Conservation (phyloP, 2,113 vertebrate species). For the Baryphthengus martii region DNA sequence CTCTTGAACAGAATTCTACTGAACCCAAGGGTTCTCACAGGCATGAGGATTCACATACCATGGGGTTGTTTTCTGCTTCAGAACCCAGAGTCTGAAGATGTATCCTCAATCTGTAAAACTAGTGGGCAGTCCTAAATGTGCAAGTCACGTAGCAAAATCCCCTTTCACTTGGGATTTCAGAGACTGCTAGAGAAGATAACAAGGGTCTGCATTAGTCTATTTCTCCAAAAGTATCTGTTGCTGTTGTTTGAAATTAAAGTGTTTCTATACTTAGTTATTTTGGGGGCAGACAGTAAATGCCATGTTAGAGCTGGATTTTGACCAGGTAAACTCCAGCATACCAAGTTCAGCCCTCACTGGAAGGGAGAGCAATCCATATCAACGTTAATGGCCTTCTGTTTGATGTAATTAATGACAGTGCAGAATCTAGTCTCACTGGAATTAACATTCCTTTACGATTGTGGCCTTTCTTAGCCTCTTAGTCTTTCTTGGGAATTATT, state of each 20-base stretch:
- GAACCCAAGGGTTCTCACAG: not conserved
- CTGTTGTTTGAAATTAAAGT: not conserved
- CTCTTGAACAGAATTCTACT: not conserved
- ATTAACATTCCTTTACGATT: not conserved
- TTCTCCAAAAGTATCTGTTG: not conserved
- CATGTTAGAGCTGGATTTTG: not conserved
- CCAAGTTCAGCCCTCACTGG: not conserved
- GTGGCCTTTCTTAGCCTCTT: not conserved
- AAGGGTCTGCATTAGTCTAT: not conserved
- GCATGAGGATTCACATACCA: not conserved
- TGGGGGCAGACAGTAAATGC: not conserved
- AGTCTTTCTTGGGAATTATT: not conserved
- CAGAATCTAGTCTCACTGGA: not conserved
- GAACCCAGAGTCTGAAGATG: not conserved
- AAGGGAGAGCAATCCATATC: not conserved
- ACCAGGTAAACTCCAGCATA: not conserved
- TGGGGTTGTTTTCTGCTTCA: not conserved
- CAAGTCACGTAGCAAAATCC: not conserved
- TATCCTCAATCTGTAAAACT: not conserved
- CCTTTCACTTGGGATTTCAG: not conserved
- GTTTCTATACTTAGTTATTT: not conserved
- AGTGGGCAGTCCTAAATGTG: not conserved
- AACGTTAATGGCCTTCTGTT: not conserved
- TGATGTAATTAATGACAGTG: not conserved
- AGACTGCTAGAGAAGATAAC: not conserved